Evolutionary conservation across 2,113 vertebrate genomes (phyloP), one percentile per base, ranked within the genome.

Genomic region (Odobenus rosmarus): DNA sequence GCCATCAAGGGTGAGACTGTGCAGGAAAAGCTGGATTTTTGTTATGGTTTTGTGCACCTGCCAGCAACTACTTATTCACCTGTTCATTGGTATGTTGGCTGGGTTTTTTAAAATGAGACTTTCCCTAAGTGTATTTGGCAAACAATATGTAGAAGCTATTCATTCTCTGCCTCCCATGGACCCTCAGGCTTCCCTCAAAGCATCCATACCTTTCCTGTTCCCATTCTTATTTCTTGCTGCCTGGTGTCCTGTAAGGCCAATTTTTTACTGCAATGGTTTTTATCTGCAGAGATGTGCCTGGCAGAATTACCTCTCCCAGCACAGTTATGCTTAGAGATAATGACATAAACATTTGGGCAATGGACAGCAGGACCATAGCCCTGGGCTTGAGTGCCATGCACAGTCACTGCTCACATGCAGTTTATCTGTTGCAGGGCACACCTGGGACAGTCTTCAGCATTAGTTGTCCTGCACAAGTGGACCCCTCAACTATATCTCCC

Each of bases 81-180:
- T 97, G 81, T 74, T 95, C 59, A 88, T 97, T 97, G 89, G 79
- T 89, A 42, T 94, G 88, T 96, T 97, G 95, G 88, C 64, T 95
- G 81, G 31, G 55, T 49, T 51, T 90, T 93, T 71, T 5, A 5
- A 95, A 95, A 95, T 89, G 88, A 97, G 79, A 93, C 28, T 86
- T 97, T 97, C 74, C 61, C 93, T 93, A 80, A 91, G 74, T 96
- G 72, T 31, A 95, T 97, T 98, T 97, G 89, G 96, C 86, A 97
- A 96, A 95, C 0, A 7, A 92, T 61, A 42, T 90, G 62, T 74
- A 85, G 96, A 97, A 96, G 69, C 90, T 93, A 92, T 97, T 98
- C 94, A 91, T 97, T 95, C 59, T 88, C 85, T 93, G 39, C 72
- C 53, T 97, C 91, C 93, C 51, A 49, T 86, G 84, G 82, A 74